Evolutionary conservation across 2,113 vertebrate genomes (phyloP).

Genomic region (Laticauda colubrina): DNA sequence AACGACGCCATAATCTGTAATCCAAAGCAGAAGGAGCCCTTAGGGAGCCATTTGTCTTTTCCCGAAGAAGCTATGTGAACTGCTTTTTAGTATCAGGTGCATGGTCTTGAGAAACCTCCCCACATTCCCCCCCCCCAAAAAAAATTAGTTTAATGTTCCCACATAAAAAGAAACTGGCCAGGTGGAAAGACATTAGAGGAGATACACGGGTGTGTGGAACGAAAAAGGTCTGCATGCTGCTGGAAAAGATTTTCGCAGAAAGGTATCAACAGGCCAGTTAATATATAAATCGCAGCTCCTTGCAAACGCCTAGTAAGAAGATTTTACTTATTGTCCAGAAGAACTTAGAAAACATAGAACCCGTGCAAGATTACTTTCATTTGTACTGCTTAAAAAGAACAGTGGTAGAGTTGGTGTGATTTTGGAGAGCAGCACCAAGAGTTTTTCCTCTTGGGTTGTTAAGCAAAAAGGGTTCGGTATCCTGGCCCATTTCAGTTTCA

Average conservation of each 20-base stretch:
- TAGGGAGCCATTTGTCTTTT: constrained; percentile 84
- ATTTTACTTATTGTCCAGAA: constrained; percentile 31
- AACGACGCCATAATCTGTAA: constrained; percentile 75
- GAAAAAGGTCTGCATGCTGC: constrained; percentile 88
- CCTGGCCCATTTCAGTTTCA: not conserved
- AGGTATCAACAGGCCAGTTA: constrained; percentile 75
- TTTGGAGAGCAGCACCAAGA: not conserved
- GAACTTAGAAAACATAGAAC: constrained; percentile 3
- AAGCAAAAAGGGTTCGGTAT: not conserved
- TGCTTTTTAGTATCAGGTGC: constrained; percentile 97
- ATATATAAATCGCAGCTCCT: constrained; percentile 74
- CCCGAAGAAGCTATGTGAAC: constrained; percentile 82
- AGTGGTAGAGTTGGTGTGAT: not conserved
- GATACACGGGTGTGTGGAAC: constrained; percentile 84
- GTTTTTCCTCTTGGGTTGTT: not conserved
- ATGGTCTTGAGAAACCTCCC: constrained; percentile 95
- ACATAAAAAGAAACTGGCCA: constrained; percentile 85
- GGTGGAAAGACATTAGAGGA: constrained; percentile 82
- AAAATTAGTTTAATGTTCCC: constrained; percentile 93
- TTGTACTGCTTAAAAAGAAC: not conserved
- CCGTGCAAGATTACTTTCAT: not conserved
- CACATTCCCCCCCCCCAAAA: constrained; percentile 92
- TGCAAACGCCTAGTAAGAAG: constrained; percentile 54
- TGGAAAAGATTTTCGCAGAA: constrained; percentile 73
- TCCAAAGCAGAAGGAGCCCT: constrained; percentile 80